Conservation (phyloP, 1,140 invertebrate genomes). For the Apis florea region DNA sequence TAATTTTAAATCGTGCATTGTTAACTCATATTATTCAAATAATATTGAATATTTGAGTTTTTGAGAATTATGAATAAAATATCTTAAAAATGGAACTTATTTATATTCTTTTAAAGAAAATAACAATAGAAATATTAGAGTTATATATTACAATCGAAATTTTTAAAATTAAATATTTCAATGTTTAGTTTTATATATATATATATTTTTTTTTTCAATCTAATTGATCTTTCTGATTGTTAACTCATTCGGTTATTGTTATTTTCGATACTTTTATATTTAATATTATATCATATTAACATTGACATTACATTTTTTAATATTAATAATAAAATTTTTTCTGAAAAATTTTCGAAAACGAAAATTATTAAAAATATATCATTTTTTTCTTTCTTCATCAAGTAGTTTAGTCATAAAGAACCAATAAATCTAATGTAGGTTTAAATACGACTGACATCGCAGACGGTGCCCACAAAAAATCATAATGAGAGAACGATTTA, state of each 20-base stretch:
- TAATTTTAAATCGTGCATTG: conserved; percentile 22
- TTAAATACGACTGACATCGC: conserved; percentile 69
- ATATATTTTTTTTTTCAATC: too few relatives aligned
- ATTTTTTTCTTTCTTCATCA: background rate
- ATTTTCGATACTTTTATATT: too few relatives aligned
- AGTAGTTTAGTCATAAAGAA: conserved; percentile 58
- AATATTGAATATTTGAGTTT: conserved; percentile 1
- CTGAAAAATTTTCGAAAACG: too few relatives aligned
- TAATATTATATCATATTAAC: too few relatives aligned
- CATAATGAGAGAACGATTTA: conserved; percentile 79
- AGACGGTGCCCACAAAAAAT: conserved; percentile 79
- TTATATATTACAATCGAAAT: too few relatives aligned
- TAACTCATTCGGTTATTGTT: too few relatives aligned
- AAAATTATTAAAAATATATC: background rate
- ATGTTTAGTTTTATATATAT: background rate
- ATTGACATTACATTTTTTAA: too few relatives aligned
- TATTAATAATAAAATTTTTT: too few relatives aligned
- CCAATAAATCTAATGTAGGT: conserved; percentile 69
- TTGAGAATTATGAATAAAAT: conserved; percentile 20
- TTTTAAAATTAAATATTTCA: too few relatives aligned
- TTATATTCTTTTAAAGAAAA: background rate
- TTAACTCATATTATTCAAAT: background rate
- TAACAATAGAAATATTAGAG: too few relatives aligned
- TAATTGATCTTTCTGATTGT: too few relatives aligned
- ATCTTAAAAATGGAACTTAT: background rate